Percentiles rank a stretch among this genome's conserved stretches.
Evolutionary conservation across 2,797 vertebrate species (phyloP).

Genomic region (Myotis pilosus): DNA sequence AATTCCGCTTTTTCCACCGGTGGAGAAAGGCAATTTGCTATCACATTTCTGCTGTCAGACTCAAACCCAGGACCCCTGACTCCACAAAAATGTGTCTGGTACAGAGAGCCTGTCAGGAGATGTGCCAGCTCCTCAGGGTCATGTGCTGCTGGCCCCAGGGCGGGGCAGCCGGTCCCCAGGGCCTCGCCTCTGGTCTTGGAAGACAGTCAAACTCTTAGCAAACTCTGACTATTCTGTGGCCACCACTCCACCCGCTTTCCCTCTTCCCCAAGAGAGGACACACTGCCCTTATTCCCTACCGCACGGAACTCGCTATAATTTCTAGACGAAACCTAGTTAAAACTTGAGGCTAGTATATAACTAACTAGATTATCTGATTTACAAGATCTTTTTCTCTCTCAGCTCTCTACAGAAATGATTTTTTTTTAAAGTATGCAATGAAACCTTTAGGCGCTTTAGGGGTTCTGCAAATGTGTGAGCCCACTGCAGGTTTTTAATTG

Average conservation of each 20-base stretch:
- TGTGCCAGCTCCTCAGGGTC: background rate
- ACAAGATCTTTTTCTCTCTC: background rate
- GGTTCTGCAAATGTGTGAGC: background rate
- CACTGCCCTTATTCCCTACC: background rate
- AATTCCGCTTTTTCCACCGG: background rate
- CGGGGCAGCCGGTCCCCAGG: background rate
- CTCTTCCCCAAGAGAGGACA: background rate
- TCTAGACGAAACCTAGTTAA: background rate
- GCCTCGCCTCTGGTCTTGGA: background rate
- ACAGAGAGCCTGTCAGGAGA: background rate
- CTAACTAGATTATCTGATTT: background rate
- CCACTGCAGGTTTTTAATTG: background rate
- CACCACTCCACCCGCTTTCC: background rate
- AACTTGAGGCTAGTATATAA: background rate
- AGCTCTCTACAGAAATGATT: background rate
- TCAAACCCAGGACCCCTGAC: background rate
- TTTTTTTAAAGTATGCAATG: background rate
- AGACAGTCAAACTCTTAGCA: background rate
- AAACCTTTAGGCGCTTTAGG: background rate
- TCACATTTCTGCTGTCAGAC: background rate
- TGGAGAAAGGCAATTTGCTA: background rate
- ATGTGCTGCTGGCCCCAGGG: accelerated
- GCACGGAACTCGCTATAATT: background rate
- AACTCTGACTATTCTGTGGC: background rate
- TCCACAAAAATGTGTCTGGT: background rate